Conservation (phyloP, 1,140 invertebrate species). For the Zaprionus ghesquierei region DNA sequence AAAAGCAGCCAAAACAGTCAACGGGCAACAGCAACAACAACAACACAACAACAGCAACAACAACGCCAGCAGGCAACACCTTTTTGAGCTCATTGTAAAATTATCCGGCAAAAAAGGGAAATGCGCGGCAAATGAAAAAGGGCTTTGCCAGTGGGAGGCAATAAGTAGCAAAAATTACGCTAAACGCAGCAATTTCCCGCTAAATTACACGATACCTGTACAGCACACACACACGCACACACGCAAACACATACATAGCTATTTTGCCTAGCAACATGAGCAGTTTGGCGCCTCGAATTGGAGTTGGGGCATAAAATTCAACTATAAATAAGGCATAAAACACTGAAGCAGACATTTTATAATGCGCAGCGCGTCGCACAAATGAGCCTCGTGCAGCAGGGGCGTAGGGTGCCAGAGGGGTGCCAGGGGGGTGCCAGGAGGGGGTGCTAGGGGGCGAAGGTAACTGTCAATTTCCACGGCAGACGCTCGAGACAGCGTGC, state of each 20-base stretch:
- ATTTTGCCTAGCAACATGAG: constrained; percentile 30
- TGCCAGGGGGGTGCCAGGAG: not conserved
- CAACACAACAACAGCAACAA: not conserved
- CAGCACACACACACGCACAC: constrained; percentile 30
- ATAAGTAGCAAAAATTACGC: constrained; percentile 80
- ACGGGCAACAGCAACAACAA: not conserved
- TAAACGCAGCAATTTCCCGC: constrained; percentile 77
- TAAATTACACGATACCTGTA: constrained; percentile 58
- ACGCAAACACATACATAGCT: constrained; percentile 6
- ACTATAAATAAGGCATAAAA: constrained; percentile 60
- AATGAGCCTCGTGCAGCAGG: constrained; percentile 11
- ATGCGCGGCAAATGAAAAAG: constrained; percentile 43
- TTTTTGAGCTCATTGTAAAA: constrained; percentile 71
- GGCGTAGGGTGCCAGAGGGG: not conserved
- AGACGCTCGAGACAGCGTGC: constrained; percentile 25
- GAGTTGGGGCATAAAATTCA: constrained; percentile 40
- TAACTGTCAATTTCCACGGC: constrained; percentile 40
- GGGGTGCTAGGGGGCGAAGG: too few species aligned
- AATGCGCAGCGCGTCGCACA: constrained; percentile 49
- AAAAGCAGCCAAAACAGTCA: constrained; percentile 51
- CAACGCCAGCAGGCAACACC: constrained; percentile 16
- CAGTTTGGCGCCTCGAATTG: not conserved
- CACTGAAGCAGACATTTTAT: constrained; percentile 42
- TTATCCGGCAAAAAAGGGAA: constrained; percentile 44
- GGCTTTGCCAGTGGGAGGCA: constrained; percentile 55